Percentiles rank a stretch among this genome's conserved stretches.
These are phyloP conservation scores for Trachelus iudaicus DNA, from an alignment of 2,888 invertebrate genomes.

Conservation along the genomic window DNA sequence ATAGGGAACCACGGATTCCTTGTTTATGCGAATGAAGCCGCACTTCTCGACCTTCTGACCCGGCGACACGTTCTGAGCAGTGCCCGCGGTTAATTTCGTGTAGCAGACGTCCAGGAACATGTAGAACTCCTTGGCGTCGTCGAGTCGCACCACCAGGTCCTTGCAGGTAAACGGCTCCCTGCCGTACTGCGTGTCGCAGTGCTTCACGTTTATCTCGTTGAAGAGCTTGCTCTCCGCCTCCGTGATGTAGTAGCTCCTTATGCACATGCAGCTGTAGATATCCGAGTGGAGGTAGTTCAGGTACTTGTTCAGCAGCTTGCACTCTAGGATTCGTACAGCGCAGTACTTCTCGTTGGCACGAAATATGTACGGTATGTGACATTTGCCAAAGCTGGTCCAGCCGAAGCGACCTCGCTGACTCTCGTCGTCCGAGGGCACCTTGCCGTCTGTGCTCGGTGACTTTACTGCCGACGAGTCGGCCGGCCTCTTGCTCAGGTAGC, in stretches of 20 bases:
- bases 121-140: conserved; percentile 91
- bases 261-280: conserved; percentile 90
- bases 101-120: conserved; percentile 91
- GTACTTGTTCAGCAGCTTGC: conserved; percentile 89
- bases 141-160: conserved; percentile 89
- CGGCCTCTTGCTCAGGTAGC: conserved; percentile 62
- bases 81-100: conserved; percentile 79
- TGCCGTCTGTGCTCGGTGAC: conserved; percentile 64
- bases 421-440: conserved; percentile 75
- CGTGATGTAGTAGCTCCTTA: conserved; percentile 93
- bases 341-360: conserved; percentile 87
- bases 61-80: conserved; percentile 71
- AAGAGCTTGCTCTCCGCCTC: conserved; percentile 89
- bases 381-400: conserved; percentile 89
- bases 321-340: conserved; percentile 94
- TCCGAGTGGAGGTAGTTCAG: conserved; percentile 89
- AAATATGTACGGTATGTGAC: conserved; percentile 89
- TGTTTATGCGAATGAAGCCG: conserved; percentile 91
- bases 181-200: conserved; percentile 92
- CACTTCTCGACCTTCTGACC: conserved; percentile 76
- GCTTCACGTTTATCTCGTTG: conserved; percentile 92
- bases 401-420: conserved; percentile 87
- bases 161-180: conserved; percentile 87
- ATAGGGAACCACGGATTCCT: conserved; percentile 93
- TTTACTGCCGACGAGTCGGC: conserved; percentile 56